These are phyloP conservation scores for Pharmacophagus antenor DNA, from an alignment of 2,888 invertebrate genomes.

Conservation along the genomic window DNA sequence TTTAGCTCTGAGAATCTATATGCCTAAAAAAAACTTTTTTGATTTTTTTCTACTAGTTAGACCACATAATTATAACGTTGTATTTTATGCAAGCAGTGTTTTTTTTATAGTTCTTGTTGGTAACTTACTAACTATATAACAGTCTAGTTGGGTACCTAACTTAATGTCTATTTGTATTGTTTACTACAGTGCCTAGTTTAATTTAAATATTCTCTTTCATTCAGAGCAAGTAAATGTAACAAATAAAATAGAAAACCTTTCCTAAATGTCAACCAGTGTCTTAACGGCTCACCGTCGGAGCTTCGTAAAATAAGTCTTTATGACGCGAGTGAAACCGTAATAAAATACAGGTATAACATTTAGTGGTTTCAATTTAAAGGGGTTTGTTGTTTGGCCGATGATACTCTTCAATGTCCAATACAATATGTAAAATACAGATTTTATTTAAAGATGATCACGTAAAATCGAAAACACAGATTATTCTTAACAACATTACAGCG, in stretches of 20 bases:
- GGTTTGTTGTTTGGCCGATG: not conserved
- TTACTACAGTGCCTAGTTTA: not conserved
- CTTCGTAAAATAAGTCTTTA: constrained; percentile 22
- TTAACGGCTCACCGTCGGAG: constrained; percentile 4
- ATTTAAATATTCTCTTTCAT: not conserved
- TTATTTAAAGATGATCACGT: no score
- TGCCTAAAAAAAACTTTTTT: no score
- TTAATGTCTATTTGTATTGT: not conserved
- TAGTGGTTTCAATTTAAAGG: constrained; percentile 12
- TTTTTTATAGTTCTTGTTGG: no score
- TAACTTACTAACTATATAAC: no score
- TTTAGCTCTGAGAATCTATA: no score
- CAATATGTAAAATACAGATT: no score
- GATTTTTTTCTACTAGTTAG: no score
- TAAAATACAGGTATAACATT: constrained; percentile 15
- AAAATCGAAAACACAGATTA: no score
- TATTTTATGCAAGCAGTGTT: no score
- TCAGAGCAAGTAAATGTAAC: not conserved
- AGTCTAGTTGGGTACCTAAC: no score
- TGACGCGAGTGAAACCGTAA: constrained; percentile 25
- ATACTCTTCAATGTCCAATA: not conserved
- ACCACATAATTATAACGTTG: no score
- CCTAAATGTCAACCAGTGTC: constrained; percentile 16
- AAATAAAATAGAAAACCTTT: constrained; percentile 6
- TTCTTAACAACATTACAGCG: no score